Conservation (phyloP, 2,113 vertebrate species). For the Microtus richardsoni region DNA sequence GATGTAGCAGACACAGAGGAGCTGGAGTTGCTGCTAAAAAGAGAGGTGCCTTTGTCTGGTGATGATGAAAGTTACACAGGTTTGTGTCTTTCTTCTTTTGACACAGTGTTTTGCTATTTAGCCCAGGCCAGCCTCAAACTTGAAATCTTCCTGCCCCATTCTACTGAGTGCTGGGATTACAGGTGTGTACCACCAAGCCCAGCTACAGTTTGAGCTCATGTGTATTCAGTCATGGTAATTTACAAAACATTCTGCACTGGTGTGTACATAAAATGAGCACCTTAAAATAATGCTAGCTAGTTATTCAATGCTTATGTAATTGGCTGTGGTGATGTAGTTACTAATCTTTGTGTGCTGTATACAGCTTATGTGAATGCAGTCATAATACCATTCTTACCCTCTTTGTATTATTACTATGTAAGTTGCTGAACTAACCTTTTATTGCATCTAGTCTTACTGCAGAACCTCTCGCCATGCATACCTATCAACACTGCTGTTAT, state of each 20-base stretch:
- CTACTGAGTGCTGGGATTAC: neutral
- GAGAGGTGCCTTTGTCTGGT: conserved; percentile 94
- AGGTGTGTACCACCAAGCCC: neutral
- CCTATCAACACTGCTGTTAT: neutral
- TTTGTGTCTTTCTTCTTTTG: conserved; percentile 72
- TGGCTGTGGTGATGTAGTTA: neutral
- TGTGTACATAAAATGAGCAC: conserved; percentile 46
- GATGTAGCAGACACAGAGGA: conserved; percentile 98
- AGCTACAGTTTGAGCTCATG: conserved; percentile 85
- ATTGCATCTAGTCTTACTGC: neutral
- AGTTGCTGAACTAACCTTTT: neutral
- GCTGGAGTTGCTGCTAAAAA: conserved; percentile 94
- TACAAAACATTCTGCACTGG: neutral
- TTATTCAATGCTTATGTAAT: neutral
- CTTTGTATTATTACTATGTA: neutral
- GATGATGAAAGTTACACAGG: conserved; percentile 96
- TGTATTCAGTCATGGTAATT: neutral
- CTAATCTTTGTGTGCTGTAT: neutral
- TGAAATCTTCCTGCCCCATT: neutral
- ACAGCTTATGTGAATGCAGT: neutral
- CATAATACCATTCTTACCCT: neutral
- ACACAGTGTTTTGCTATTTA: neutral
- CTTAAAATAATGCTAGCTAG: neutral
- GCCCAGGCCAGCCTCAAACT: neutral
- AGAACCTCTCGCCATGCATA: neutral